These are phyloP conservation scores for Bubalus kerabau DNA, from an alignment of 2,113 vertebrate genomes.

Conservation along the genomic window DNA sequence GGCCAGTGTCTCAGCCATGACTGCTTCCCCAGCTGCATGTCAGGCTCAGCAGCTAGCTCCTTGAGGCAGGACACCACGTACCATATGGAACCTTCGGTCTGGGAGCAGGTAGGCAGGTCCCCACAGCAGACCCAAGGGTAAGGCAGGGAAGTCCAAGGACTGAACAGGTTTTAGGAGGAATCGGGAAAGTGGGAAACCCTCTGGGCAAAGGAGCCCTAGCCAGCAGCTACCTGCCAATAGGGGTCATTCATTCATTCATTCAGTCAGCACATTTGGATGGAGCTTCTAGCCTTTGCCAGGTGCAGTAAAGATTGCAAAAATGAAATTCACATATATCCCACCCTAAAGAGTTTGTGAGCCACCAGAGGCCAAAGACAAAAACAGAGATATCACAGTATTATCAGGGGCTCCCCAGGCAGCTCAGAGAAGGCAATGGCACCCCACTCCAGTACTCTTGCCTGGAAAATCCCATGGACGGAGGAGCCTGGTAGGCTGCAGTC, in stretches of 20 bases:
- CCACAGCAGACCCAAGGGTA: too few relatives aligned
- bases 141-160: not conserved
- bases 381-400: too few relatives aligned
- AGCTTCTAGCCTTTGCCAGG: too few relatives aligned
- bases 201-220: not conserved
- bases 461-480: too few relatives aligned
- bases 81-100: not conserved
- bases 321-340: too few relatives aligned
- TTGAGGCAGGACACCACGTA: fast-evolving
- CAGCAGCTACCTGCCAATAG: not conserved
- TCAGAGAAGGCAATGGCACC: too few relatives aligned
- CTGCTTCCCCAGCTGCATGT: fast-evolving
- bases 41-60: fast-evolving
- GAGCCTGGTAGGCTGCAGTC: too few relatives aligned
- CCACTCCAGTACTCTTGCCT: too few relatives aligned
- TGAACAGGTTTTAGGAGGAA: not conserved
- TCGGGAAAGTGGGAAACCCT: not conserved
- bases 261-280: not conserved
- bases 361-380: too few relatives aligned
- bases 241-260: not conserved
- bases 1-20: fast-evolving
- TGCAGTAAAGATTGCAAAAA: too few relatives aligned
- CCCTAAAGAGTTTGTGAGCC: too few relatives aligned
- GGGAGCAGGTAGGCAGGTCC: not conserved
- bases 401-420: too few relatives aligned